These are phyloP conservation scores for Monodelphis domestica DNA, from an alignment of 2,797 vertebrate species.

Conservation along the genomic window DNA sequence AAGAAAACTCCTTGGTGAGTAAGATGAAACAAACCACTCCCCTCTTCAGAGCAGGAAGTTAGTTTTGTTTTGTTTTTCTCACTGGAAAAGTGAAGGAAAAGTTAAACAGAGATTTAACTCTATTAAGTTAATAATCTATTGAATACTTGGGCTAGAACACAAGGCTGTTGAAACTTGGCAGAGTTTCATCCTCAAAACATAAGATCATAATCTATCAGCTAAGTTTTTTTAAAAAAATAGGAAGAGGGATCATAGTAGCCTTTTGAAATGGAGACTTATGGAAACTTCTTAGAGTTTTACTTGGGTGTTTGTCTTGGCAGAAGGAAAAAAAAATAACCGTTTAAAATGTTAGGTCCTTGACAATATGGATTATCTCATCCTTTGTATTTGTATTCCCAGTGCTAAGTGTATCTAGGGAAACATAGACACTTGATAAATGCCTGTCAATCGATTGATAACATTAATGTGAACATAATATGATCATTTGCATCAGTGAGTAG, in stretches of 20 bases:
- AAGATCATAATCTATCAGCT: conserved; percentile 5
- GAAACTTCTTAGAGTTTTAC: background rate
- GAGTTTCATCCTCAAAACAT: background rate
- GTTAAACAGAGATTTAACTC: background rate
- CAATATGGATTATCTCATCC: conserved; percentile 22
- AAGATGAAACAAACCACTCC: background rate
- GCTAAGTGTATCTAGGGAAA: background rate
- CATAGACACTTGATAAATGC: background rate
- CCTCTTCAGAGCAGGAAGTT: background rate
- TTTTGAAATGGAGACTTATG: background rate
- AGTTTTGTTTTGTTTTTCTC: background rate
- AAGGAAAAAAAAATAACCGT: background rate
- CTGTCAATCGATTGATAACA: background rate
- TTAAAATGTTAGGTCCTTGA: background rate
- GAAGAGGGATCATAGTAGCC: background rate
- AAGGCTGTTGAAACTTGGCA: background rate
- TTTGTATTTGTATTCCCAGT: background rate
- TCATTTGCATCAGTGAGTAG: background rate
- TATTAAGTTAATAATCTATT: background rate
- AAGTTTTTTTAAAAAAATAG: background rate
- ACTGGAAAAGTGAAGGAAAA: conserved; percentile 29
- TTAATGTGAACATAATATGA: background rate
- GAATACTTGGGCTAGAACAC: background rate
- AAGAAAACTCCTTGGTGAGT: conserved; percentile 10
- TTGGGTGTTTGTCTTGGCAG: background rate